phyloP scores from a whole-genome alignment of 2,797 vertebrate species.

The Neosilurus hyrtlii region DNA sequence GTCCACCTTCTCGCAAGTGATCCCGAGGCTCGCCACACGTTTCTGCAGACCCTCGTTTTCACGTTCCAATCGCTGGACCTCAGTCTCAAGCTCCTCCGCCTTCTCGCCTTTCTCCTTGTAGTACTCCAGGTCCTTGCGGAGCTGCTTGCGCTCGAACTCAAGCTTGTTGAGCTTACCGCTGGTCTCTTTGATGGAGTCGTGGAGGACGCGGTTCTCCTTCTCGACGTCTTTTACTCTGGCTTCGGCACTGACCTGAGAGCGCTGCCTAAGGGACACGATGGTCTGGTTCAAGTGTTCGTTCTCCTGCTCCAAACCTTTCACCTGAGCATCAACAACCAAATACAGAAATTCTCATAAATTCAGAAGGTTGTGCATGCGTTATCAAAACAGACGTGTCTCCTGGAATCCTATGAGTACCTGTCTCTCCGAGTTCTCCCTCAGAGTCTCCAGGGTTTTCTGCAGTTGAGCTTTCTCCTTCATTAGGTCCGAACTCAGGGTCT shows the following conservation, averaged over 20 bases:
- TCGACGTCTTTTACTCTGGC: conserved; percentile 94
- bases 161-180: conserved; percentile 88
- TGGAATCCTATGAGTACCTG: conserved; percentile 71
- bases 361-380: neutral
- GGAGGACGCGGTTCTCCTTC: conserved; percentile 93
- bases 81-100: conserved; percentile 87
- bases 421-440: conserved; percentile 91
- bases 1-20: conserved; percentile 90
- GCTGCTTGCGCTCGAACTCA: conserved; percentile 93
- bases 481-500: conserved; percentile 87
- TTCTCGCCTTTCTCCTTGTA: conserved; percentile 91
- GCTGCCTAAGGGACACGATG: conserved; percentile 85
- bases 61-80: conserved; percentile 82
- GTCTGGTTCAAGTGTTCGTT: conserved; percentile 92
- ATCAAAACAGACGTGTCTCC: neutral
- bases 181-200: conserved; percentile 94
- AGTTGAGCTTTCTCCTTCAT: conserved; percentile 95
- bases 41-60: conserved; percentile 94
- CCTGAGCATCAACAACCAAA: conserved; percentile 63
- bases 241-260: conserved; percentile 91
- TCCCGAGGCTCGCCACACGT: conserved; percentile 86
- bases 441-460: conserved; percentile 90
- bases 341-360: too few relatives aligned
- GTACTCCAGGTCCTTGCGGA: conserved; percentile 89
- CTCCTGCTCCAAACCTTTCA: conserved; percentile 93